Evolutionary conservation across 2,797 vertebrate species (phyloP), one percentile per base, ranked within the genome.

Genomic region (Rhinogobio ventralis): DNA sequence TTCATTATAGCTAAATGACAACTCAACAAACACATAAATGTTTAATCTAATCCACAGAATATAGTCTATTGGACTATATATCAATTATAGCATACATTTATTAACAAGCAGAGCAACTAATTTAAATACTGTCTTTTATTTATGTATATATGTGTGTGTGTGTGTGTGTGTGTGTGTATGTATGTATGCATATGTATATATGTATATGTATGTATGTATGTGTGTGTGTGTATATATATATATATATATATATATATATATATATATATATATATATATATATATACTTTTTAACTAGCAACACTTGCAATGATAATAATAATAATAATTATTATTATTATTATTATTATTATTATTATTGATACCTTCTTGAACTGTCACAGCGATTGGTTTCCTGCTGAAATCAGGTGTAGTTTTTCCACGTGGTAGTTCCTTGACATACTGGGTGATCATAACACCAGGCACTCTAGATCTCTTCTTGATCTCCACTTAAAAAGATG

Each of bases 331-430:
- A 15, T 28, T 0, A 13, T 28, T 1, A 28, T 14, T 36, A 5
- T 0, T 36, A 36, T 5, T 36, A 36, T 36, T 36, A 36, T 39
- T 39, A 42, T 9, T 49, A 51, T 74, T 79, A 51, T 69, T 55
- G 7, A 25, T 91, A 95, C 97, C 97, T 87, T 97, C 96, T 74
- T 95, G 95, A 87, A 95, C 85, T 0, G 95, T 97, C 84, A 93
- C 46, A 60, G 93, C 88, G 83, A 97, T 77, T 0, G 97, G 97
- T 90, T 97, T 98, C 79, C 91, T 93, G 82, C 88, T 92, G 81
- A 99, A 96, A 89, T 97, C 96, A 0, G 97, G 97, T 0, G 91
- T 92, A 9, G 95, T 93, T 91, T 94, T 95, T 82, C 96, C 97
- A 36, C 81, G 0, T 0, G 97, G 97, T 62, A 99, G 49, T 20